A percentile compares a stretch with the other conserved stretches of the same genome.
Evolutionary conservation across 2,888 invertebrate genomes (phyloP).

Genomic region (Caenorhabditis sp.): DNA sequence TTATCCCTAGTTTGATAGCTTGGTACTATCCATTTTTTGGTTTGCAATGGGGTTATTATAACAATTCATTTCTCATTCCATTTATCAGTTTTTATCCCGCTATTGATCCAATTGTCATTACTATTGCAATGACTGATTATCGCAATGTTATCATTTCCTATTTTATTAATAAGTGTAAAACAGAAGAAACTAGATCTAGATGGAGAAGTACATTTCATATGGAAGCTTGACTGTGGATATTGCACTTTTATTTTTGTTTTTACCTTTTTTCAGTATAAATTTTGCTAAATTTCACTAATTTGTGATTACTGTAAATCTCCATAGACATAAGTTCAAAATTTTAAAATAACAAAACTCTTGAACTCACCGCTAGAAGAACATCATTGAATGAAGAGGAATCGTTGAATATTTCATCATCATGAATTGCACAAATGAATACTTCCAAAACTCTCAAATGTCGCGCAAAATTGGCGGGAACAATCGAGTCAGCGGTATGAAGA

Average conservation of each 20-base stretch:
- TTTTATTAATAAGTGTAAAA: not conserved
- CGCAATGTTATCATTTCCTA: not conserved
- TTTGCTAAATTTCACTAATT: too few relatives aligned
- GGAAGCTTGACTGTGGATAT: not conserved
- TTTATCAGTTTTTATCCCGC: conserved; percentile 19
- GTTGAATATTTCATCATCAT: not conserved
- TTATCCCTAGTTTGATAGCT: conserved; percentile 14
- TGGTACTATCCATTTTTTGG: conserved; percentile 10
- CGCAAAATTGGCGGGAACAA: conserved; percentile 1
- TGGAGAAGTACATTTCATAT: not conserved
- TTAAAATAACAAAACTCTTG: not conserved
- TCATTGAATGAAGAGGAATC: not conserved
- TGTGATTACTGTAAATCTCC: too few relatives aligned
- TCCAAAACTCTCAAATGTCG: conserved; percentile 26
- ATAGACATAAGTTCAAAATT: too few relatives aligned
- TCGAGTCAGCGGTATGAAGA: conserved; percentile 6
- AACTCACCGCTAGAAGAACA: not conserved
- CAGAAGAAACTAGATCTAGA: not conserved
- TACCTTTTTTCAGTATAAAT: too few relatives aligned
- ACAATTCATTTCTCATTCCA: conserved; percentile 2
- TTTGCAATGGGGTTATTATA: conserved; percentile 2
- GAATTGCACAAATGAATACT: conserved; percentile 4
- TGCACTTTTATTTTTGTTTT: too few relatives aligned
- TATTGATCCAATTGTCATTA: conserved; percentile 16
- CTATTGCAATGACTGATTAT: conserved; percentile 6